Conservation (phyloP, 2,113 vertebrate species). For the Neotragus moschatus region DNA sequence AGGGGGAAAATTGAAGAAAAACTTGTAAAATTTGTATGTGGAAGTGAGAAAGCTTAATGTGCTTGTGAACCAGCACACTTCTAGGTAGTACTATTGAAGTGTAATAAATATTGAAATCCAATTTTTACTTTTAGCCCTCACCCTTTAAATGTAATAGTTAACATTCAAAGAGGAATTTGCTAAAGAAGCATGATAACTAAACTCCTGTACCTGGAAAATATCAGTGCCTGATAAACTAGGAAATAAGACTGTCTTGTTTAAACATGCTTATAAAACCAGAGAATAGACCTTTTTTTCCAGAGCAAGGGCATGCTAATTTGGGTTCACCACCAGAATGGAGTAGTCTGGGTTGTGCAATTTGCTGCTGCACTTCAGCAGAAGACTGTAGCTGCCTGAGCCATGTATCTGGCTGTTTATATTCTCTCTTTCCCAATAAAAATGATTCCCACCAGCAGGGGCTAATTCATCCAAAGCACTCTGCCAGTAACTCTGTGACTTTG, state of each 20-base stretch:
- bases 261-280: neutral
- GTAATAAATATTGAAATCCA: conserved; percentile 27
- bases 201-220: conserved; percentile 8
- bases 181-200: neutral
- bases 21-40: conserved; percentile 22
- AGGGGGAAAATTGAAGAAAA: neutral
- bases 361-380: neutral
- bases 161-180: neutral
- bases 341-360: neutral
- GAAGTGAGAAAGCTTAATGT: conserved; percentile 38
- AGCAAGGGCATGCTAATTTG: neutral
- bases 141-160: neutral
- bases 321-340: neutral
- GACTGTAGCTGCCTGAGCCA: neutral
- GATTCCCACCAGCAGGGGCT: neutral
- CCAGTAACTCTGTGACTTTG: neutral
- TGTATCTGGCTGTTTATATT: neutral
- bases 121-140: conserved; percentile 24
- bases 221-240: conserved; percentile 4
- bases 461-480: neutral
- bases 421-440: neutral
- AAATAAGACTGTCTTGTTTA: conserved; percentile 35
- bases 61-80: conserved; percentile 10
- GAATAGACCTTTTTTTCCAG: neutral
- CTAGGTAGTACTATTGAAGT: neutral